Percentiles rank a stretch among this genome's conserved stretches.
These are phyloP conservation scores for Ceyx margarethae DNA, from an alignment of 2,113 vertebrate species.

Conservation along the genomic window DNA sequence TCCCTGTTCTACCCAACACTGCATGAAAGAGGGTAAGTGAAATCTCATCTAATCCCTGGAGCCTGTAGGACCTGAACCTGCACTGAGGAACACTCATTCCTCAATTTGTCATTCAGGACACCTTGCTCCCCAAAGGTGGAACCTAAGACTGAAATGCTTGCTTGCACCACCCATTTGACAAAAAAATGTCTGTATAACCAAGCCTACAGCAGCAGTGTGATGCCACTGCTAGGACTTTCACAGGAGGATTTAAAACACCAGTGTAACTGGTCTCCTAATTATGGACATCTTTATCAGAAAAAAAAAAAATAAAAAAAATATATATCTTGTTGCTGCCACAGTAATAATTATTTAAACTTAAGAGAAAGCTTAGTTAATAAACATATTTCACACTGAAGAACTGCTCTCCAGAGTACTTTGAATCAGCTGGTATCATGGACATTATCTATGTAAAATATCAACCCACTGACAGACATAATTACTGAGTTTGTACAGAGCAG, in stretches of 20 bases:
- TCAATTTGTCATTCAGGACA: background rate
- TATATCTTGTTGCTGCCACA: background rate
- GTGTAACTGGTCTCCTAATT: background rate
- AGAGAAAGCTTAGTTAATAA: background rate
- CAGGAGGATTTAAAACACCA: background rate
- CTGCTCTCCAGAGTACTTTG: background rate
- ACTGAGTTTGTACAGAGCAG: background rate
- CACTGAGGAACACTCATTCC: background rate
- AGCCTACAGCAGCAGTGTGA: background rate
- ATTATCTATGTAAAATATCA: slow-evolving; percentile 11
- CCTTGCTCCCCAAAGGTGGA: background rate
- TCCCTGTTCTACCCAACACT: background rate
- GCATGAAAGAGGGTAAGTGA: background rate
- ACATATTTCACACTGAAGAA: background rate
- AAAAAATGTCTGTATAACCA: rapidly evolving
- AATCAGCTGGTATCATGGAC: background rate
- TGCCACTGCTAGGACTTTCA: background rate
- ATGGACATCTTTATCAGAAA: background rate
- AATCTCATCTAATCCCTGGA: background rate
- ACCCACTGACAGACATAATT: slow-evolving; percentile 12
- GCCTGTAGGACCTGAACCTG: background rate
- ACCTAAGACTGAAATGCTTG: background rate
- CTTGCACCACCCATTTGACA: background rate
- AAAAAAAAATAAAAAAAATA: background rate
- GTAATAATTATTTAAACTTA: background rate